A percentile compares a stretch with the other conserved stretches of the same genome.
Conservation (phyloP, 2,113 vertebrate genomes). For the Polypterus senegalus region DNA sequence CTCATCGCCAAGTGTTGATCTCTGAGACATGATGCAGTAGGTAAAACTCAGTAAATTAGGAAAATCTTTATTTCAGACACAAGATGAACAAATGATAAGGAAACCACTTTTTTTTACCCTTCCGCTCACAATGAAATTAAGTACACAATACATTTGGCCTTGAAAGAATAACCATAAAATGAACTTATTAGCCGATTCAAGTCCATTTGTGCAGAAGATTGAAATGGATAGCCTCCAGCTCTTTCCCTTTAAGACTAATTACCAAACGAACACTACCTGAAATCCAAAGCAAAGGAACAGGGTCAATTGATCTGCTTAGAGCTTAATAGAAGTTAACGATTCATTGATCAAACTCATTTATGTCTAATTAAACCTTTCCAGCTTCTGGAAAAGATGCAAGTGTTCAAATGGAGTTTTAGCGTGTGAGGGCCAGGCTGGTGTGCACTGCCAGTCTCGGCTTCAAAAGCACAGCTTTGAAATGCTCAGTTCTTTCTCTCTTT, state of each 20-base stretch:
- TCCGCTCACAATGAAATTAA: not conserved
- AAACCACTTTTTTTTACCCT: not conserved
- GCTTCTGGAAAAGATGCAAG: constrained; percentile 26
- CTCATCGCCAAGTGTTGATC: too few relatives aligned
- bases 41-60: not conserved
- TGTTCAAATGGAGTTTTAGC: not conserved
- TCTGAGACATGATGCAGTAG: not conserved
- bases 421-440: not conserved
- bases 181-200: constrained; percentile 47
- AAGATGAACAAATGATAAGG: too few relatives aligned
- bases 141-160: constrained; percentile 15
- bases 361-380: constrained; percentile 54
- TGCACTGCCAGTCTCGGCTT: too few relatives aligned
- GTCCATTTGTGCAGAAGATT: constrained; percentile 29
- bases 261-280: constrained; percentile 42
- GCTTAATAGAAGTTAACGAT: constrained; percentile 59
- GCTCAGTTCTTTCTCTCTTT: too few relatives aligned
- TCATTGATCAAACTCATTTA: constrained; percentile 60
- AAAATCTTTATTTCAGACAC: not conserved
- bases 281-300: constrained; percentile 39
- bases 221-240: constrained; percentile 36
- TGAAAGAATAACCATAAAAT: constrained; percentile 28
- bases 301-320: constrained; percentile 52
- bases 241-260: constrained; percentile 44
- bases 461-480: too few relatives aligned